Evolutionary conservation across 1,140 invertebrate species (phyloP), one percentile per base, ranked within the genome.

Genomic region (Hyposmocoma kahamanoa): DNA sequence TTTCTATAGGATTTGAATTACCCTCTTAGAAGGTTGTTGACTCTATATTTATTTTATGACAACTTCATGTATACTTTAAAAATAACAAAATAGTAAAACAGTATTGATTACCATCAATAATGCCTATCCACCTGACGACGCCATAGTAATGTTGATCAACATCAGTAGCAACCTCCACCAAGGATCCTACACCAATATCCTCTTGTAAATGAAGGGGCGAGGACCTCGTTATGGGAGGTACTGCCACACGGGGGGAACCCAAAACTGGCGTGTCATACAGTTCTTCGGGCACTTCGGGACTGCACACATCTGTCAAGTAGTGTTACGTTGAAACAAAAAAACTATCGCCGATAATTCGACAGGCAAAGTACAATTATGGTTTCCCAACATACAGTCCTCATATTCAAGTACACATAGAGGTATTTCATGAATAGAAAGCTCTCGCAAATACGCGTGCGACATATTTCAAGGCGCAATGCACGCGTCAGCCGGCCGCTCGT

Each of bases 61-160:
- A n/a, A n/a, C n/a, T n/a, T n/a, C n/a, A n/a, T n/a, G n/a, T n/a
- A n/a, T n/a, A n/a, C n/a, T n/a, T n/a, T n/a, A n/a, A n/a, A n/a
- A n/a, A n/a, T n/a, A n/a, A n/a, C n/a, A n/a, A n/a, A n/a, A n/a
- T n/a, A n/a, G n/a, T n/a, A n/a, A n/a, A n/a, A n/a, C n/a, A n/a
- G n/a, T n/a, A n/a, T n/a, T n/a, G n/a, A n/a, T 90, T 68, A 92
- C 92, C 74, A 90, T 91, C 58, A 86, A 77, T 70, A 24, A 87
- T 84, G 3, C 96, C 95, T 70, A 97, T 94, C 96, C 96, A 97
- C 72, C 92, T 90, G 52, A 97, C 93, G 8, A 97, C 92, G 41
- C 96, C 96, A 87, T 93, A 93, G 69, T 87, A 75, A 82, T 88
- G 57, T 87, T 87, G 75, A 68, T 79, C 81, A n/a, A 89, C 83